A percentile compares a stretch with the other conserved stretches of the same genome.
Evolutionary conservation across 2,113 vertebrate genomes (phyloP).

Genomic region (Cariama cristata): DNA sequence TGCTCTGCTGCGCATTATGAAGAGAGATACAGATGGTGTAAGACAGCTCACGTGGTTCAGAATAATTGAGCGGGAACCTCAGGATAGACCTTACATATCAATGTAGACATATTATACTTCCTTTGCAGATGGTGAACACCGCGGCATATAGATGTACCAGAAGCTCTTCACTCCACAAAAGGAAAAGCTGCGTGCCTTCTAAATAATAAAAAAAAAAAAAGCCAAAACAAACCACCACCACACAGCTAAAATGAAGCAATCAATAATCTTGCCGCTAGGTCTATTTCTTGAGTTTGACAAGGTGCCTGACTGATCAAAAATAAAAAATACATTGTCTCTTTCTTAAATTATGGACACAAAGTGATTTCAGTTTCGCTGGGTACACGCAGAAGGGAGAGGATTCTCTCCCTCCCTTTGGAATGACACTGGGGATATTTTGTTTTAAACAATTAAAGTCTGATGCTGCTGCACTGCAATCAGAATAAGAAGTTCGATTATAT

Average conservation of each 20-base stretch:
- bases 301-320: background rate
- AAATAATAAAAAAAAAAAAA: background rate
- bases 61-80: constrained; percentile 43
- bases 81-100: constrained; percentile 42
- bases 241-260: background rate
- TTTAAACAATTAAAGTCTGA: constrained; percentile 54
- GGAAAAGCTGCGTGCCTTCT: background rate
- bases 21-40: constrained; percentile 35
- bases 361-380: background rate
- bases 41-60: constrained; percentile 39
- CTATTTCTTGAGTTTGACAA: background rate
- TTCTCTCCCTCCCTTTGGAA: background rate
- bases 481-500: constrained; percentile 2
- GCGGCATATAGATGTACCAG: background rate
- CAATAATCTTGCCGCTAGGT: background rate
- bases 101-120: background rate
- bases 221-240: background rate
- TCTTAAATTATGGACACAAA: background rate
- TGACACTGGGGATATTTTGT: constrained; percentile 28
- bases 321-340: background rate
- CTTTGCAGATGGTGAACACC: constrained; percentile 21
- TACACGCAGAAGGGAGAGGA: background rate
- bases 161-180: background rate
- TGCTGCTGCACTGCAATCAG: background rate
- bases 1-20: background rate